Conservation (phyloP, 2,888 invertebrate species). For the Pterostichus madidus region DNA sequence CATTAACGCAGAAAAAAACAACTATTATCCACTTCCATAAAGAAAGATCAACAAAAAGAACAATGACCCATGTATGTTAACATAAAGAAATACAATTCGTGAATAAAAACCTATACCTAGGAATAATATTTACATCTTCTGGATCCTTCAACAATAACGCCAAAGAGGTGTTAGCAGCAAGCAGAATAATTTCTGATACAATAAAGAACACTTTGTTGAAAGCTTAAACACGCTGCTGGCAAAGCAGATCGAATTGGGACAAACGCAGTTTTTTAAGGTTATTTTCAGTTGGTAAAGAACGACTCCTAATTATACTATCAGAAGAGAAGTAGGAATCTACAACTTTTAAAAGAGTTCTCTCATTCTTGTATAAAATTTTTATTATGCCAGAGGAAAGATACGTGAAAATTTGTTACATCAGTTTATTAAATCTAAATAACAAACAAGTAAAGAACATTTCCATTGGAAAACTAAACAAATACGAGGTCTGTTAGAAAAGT, state of each 20-base stretch:
- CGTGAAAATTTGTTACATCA: constrained; percentile 7
- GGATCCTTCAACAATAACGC: constrained; percentile 1
- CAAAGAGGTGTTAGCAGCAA: too few relatives aligned
- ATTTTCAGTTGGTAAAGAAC: constrained; percentile 20
- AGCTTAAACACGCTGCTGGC: constrained; percentile 18
- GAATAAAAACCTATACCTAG: not conserved
- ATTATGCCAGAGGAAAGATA: not conserved
- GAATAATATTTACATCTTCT: constrained; percentile 1
- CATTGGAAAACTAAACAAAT: constrained; percentile 16
- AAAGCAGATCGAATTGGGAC: constrained; percentile 10
- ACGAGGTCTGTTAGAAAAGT: too few relatives aligned
- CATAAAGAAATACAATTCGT: constrained; percentile 1
- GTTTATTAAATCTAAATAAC: constrained; percentile 13
- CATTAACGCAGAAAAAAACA: not conserved
- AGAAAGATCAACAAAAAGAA: too few relatives aligned
- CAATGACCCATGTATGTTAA: too few relatives aligned
- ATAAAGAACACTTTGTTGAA: constrained; percentile 24
- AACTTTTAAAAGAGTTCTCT: constrained; percentile 14
- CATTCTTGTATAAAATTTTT: not conserved
- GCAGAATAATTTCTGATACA: too few relatives aligned
- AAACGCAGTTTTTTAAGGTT: not conserved
- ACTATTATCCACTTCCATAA: too few relatives aligned
- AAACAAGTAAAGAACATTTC: constrained; percentile 14
- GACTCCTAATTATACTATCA: constrained; percentile 7
- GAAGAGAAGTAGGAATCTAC: constrained; percentile 7